phyloP scores from a whole-genome alignment of 1,140 invertebrate species.

The Zophobas morio region DNA sequence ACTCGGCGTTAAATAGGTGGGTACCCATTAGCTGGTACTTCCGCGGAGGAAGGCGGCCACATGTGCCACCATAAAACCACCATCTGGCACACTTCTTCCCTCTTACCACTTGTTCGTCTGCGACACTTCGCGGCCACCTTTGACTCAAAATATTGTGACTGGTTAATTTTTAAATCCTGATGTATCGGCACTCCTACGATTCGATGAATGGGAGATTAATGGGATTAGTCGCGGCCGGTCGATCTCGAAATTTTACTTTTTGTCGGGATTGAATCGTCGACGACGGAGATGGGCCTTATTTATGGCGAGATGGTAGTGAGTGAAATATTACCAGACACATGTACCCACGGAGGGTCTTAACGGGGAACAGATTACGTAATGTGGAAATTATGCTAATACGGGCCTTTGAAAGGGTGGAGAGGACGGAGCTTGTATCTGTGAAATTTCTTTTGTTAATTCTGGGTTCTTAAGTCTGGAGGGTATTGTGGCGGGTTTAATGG shows the following conservation, averaged over 20 bases:
- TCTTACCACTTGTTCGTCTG: constrained; percentile 34
- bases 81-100: constrained; percentile 43
- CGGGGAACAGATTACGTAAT: constrained; percentile 41
- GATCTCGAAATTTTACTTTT: constrained; percentile 45
- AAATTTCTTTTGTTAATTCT: constrained; percentile 7
- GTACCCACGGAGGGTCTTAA: constrained; percentile 15
- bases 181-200: constrained; percentile 35
- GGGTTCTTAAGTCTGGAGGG: too few relatives aligned
- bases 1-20: constrained; percentile 39
- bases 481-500: too few relatives aligned
- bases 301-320: neutral
- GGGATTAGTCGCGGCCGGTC: constrained; percentile 27
- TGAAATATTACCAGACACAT: constrained; percentile 44
- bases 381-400: constrained; percentile 45
- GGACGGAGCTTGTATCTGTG: constrained; percentile 3
- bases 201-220: constrained; percentile 15
- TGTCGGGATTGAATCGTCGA: constrained; percentile 27
- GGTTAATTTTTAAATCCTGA: constrained; percentile 55
- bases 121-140: neutral
- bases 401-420: neutral
- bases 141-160: constrained; percentile 48
- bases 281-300: neutral
- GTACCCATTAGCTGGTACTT: constrained; percentile 38
- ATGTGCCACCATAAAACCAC: constrained; percentile 13
- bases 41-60: constrained; percentile 34